Evolutionary conservation across 2,888 invertebrate species (phyloP).

Genomic region (Embidobia sp.): DNA sequence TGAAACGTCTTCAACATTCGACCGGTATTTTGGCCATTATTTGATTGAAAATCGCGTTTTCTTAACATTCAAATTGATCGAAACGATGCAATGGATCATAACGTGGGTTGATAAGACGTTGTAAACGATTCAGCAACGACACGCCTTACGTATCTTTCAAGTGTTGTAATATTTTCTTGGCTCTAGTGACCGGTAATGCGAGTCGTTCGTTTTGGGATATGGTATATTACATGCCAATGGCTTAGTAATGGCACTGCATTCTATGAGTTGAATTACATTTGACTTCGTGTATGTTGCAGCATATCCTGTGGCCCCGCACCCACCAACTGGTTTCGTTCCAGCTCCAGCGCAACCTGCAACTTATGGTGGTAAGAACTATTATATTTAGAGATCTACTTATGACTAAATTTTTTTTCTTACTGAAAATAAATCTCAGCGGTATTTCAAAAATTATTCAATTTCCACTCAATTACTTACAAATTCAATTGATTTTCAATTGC

Average conservation of each 20-base stretch:
- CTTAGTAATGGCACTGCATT: slow-evolving; percentile 62
- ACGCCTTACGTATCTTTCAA: slow-evolving; percentile 65
- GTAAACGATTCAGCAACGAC: slow-evolving; percentile 68
- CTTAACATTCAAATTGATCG: no score
- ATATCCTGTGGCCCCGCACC: slow-evolving; percentile 80
- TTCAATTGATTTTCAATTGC: no score
- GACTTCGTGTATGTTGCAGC: slow-evolving; percentile 79
- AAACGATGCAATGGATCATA: no score
- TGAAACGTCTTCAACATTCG: slow-evolving; percentile 62
- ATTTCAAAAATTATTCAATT: no score
- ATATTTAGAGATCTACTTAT: no score
- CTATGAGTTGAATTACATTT: slow-evolving; percentile 42
- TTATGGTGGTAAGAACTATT: slow-evolving; percentile 75
- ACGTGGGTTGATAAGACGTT: slow-evolving; percentile 58
- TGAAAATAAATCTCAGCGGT: no score
- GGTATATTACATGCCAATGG: slow-evolving; percentile 78
- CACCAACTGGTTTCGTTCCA: slow-evolving; percentile 80
- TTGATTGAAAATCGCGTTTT: no score
- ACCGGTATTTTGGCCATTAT: neutral
- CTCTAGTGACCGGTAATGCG: slow-evolving; percentile 66
- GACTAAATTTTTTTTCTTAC: no score
- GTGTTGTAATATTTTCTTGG: slow-evolving; percentile 63
- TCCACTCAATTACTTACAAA: no score
- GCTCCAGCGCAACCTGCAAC: slow-evolving; percentile 79
- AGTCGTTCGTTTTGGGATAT: slow-evolving; percentile 73